Percentiles rank a stretch among this genome's conserved stretches.
phyloP scores from a whole-genome alignment of 2,113 vertebrate genomes.

The Eptatretus burgeri region DNA sequence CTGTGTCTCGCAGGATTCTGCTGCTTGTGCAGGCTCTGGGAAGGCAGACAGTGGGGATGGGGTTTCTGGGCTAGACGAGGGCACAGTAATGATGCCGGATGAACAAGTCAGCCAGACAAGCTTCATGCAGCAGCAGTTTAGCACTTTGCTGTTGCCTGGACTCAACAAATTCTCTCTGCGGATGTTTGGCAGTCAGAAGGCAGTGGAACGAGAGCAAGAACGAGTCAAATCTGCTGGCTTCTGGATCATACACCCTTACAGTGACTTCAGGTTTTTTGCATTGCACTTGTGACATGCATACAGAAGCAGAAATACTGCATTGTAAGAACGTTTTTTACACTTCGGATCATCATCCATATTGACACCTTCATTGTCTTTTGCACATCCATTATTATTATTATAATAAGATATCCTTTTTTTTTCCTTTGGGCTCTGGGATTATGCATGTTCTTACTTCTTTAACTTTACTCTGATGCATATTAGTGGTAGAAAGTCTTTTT shows the following conservation, averaged over 20 bases:
- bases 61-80: background rate
- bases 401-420: too few relatives aligned
- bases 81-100: constrained; percentile 25
- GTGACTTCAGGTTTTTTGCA: constrained; percentile 47
- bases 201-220: constrained; percentile 69
- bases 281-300: too few relatives aligned
- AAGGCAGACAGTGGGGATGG: background rate
- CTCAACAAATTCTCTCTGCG: constrained; percentile 96
- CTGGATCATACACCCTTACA: constrained; percentile 92
- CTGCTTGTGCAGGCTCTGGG: background rate
- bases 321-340: too few relatives aligned
- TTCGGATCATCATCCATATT: background rate
- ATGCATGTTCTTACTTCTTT: too few relatives aligned
- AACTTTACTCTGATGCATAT: too few relatives aligned
- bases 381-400: background rate
- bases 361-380: background rate
- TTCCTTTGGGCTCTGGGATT: too few relatives aligned
- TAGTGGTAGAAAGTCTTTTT: too few relatives aligned
- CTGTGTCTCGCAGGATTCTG: background rate
- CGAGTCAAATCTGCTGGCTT: constrained; percentile 75
- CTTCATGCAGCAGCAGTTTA: constrained; percentile 82
- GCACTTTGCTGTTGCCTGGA: constrained; percentile 71
- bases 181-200: constrained; percentile 94
- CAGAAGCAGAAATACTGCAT: too few relatives aligned
- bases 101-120: constrained; percentile 32